Percentiles rank a stretch among this genome's conserved stretches.
Conservation (phyloP, 2,888 invertebrate genomes). For the Cactoblastis cactorum region DNA sequence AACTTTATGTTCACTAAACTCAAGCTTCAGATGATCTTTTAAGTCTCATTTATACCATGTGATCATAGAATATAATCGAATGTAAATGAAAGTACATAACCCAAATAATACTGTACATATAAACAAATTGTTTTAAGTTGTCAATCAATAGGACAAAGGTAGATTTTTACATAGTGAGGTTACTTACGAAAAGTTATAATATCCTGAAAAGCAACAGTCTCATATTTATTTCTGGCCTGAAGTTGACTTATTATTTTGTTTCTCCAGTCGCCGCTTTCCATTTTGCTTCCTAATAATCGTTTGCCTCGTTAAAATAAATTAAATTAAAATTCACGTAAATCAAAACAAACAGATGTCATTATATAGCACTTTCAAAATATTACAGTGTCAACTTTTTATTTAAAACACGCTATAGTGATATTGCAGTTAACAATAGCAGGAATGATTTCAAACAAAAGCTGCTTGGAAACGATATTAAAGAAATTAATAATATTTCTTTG, state of each 20-base stretch:
- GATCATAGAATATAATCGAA: not conserved
- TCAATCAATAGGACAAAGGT: constrained; percentile 35
- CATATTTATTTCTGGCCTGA: constrained; percentile 85
- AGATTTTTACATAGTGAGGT: constrained; percentile 45
- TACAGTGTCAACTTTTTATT: not conserved
- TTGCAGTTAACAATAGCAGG: not conserved
- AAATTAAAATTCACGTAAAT: constrained; percentile 35
- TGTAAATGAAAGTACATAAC: not conserved
- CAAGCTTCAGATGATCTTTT: not conserved
- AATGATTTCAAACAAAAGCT: not conserved
- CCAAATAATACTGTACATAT: not conserved
- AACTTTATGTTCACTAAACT: not conserved
- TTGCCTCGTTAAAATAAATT: not conserved
- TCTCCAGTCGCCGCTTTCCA: constrained; percentile 82
- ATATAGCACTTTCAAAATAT: constrained; percentile 24
- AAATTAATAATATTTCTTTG: not conserved
- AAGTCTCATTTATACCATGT: not conserved
- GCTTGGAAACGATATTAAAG: not conserved
- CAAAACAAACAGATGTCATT: constrained; percentile 70
- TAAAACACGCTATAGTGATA: not conserved
- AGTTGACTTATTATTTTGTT: constrained; percentile 84
- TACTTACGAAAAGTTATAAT: constrained; percentile 90
- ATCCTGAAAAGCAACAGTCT: constrained; percentile 88
- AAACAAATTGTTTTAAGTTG: constrained; percentile 22
- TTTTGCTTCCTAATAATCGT: constrained; percentile 33